A percentile compares a stretch with the other conserved stretches of the same genome.
Conservation (phyloP, 2,797 vertebrate species). For the Thaleichthys pacificus region DNA sequence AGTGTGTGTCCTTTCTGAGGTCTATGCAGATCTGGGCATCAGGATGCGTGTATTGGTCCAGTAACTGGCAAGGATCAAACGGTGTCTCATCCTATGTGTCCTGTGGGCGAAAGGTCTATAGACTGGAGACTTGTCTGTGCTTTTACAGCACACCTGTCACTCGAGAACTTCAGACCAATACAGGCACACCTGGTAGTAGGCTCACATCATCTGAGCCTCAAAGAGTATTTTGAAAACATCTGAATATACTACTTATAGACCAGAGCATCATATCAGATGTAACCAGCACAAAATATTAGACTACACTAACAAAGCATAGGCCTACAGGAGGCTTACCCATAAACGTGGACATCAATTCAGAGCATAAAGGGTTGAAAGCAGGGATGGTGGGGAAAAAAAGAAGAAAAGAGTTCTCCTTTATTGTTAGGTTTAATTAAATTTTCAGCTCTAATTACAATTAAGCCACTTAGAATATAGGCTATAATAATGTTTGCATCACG, state of each 20-base stretch:
- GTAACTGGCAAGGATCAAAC: background rate
- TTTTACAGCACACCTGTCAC: no score
- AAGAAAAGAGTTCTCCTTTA: conserved; percentile 59
- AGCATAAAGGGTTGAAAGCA: background rate
- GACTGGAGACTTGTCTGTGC: no score
- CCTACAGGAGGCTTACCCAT: background rate
- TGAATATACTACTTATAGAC: no score
- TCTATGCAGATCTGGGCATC: background rate
- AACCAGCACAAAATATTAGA: background rate
- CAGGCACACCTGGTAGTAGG: no score
- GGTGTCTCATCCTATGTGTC: background rate
- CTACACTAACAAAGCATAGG: background rate
- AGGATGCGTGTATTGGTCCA: background rate
- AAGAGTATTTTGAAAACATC: no score
- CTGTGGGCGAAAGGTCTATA: no score
- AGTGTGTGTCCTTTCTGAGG: conserved; percentile 23
- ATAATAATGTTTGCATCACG: conserved; percentile 68
- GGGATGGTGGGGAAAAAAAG: conserved; percentile 9
- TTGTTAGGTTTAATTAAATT: conserved; percentile 64
- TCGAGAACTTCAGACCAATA: no score
- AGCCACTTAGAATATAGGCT: conserved; percentile 64
- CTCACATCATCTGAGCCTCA: no score
- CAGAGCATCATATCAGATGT: background rate
- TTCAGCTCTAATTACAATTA: conserved; percentile 72
- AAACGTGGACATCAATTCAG: background rate